Conservation (phyloP, 2,113 vertebrate species). For the Hydrolagus affinis region DNA sequence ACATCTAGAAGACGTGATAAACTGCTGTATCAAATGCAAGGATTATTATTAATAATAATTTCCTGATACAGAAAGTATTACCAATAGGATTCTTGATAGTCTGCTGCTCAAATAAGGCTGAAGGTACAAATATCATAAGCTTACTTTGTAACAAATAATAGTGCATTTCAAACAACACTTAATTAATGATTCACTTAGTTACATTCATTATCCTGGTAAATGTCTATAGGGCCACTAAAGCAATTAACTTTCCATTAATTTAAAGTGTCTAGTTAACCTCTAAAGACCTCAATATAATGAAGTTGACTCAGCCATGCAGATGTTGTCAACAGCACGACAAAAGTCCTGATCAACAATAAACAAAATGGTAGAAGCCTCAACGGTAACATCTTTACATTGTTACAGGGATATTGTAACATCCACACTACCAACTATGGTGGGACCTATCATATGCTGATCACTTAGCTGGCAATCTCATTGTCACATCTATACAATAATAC, state of each 20-base stretch:
- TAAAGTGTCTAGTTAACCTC: slow-evolving; percentile 19
- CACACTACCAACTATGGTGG: not conserved
- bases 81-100: not conserved
- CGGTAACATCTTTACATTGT: not conserved
- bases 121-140: not conserved
- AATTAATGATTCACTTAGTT: not conserved
- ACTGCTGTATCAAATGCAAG: too few species aligned
- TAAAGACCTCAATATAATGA: not conserved
- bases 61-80: too few species aligned
- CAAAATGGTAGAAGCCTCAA: not conserved
- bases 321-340: not conserved
- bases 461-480: too few species aligned
- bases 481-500: too few species aligned
- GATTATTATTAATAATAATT: too few species aligned
- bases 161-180: slow-evolving; percentile 10
- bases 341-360: not conserved
- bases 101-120: too few species aligned
- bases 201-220: slow-evolving; percentile 1
- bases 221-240: not conserved
- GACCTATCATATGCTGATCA: too few species aligned
- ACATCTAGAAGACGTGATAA: too few species aligned
- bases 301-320: not conserved
- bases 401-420: not conserved
- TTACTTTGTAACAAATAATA: slow-evolving; percentile 12
- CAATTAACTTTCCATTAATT: slow-evolving; percentile 25